Conservation (phyloP, 2,888 invertebrate genomes). For the Eumerus sabulonum region DNA sequence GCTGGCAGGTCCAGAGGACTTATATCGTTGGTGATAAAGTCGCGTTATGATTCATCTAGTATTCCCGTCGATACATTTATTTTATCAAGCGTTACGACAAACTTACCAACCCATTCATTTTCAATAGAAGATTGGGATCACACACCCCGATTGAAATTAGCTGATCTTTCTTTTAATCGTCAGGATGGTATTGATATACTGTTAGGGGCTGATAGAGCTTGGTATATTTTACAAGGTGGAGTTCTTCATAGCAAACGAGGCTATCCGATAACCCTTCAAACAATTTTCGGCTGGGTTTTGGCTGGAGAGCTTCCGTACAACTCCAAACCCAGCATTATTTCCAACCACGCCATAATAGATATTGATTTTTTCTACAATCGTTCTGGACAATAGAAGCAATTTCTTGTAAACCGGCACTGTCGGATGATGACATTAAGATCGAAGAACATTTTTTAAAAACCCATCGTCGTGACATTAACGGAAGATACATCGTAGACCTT, state of each 20-base stretch:
- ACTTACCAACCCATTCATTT: constrained; percentile 6
- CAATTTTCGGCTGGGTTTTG: constrained; percentile 16
- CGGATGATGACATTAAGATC: background rate
- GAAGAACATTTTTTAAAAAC: constrained; percentile 2
- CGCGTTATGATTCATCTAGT: constrained; percentile 1
- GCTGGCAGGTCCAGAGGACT: constrained; percentile 20
- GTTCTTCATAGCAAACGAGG: background rate
- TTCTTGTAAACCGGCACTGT: background rate
- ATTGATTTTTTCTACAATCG: background rate
- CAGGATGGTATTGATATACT: background rate
- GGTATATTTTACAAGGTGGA: background rate
- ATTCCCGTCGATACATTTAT: constrained; percentile 8
- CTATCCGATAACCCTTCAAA: background rate
- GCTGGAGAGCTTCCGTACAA: too few species aligned
- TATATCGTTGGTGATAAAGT: background rate
- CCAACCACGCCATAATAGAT: background rate
- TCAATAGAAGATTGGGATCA: constrained; percentile 6
- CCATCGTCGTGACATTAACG: background rate
- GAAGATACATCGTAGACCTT: constrained; percentile 19
- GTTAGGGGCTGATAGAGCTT: constrained; percentile 7
- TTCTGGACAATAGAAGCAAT: background rate
- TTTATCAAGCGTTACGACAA: constrained; percentile 4
- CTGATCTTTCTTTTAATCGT: constrained; percentile 22
- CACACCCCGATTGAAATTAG: background rate
- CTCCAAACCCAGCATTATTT: background rate